Conservation (phyloP, 1,140 invertebrate genomes). For the Drosophila sp. region DNA sequence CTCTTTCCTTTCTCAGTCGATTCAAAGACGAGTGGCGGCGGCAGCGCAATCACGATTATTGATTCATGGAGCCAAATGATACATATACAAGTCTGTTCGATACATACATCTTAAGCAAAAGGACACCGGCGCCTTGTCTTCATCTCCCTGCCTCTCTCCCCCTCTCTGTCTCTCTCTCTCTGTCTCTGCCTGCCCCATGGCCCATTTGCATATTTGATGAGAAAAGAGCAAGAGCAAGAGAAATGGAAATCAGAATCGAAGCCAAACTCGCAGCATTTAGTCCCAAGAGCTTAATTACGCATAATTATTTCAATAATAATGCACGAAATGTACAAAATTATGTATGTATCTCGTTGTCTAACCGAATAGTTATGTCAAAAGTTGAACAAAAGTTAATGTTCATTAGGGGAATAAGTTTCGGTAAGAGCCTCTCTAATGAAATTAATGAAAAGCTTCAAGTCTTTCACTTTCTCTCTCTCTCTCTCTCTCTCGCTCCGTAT, state of each 20-base stretch:
- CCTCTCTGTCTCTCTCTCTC: too few relatives aligned
- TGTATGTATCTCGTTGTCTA: neutral
- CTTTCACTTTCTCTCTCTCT: neutral
- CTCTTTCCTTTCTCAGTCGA: constrained; percentile 20
- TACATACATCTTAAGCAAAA: neutral
- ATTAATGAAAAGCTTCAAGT: constrained; percentile 4
- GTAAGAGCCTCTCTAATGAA: neutral
- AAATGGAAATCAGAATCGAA: constrained; percentile 26
- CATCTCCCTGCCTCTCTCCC: neutral
- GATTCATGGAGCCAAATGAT: constrained; percentile 31
- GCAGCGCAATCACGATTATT: constrained; percentile 38
- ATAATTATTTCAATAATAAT: constrained; percentile 14
- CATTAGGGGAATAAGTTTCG: neutral
- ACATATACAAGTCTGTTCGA: neutral
- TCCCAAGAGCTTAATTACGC: constrained; percentile 21
- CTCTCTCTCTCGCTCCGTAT: neutral
- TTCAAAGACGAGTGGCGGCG: constrained; percentile 22
- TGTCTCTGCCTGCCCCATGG: neutral
- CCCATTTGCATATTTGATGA: constrained; percentile 57
- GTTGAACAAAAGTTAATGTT: neutral
- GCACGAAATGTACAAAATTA: neutral
- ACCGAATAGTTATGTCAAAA: neutral
- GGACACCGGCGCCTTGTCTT: neutral
- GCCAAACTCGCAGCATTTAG: constrained; percentile 26
- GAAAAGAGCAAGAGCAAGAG: neutral